Evolutionary conservation across 2,888 invertebrate genomes (phyloP).

Genomic region (Microdon myrmicae): DNA sequence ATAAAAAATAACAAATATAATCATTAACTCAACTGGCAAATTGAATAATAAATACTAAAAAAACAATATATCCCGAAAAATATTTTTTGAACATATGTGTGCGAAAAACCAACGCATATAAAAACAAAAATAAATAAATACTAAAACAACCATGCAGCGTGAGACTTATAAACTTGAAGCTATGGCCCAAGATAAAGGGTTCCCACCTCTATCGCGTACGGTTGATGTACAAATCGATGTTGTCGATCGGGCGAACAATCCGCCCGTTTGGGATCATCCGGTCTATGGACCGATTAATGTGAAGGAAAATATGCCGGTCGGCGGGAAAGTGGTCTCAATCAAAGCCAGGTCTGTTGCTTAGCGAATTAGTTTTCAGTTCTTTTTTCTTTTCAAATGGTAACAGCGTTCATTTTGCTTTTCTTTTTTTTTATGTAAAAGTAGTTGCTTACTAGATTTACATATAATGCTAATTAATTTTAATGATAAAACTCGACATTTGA

Average conservation of each 20-base stretch:
- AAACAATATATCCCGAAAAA: conserved; percentile 11
- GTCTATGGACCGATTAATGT: conserved; percentile 97
- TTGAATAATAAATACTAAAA: no score
- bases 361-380: conserved; percentile 46
- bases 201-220: conserved; percentile 92
- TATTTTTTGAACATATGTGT: conserved; percentile 19
- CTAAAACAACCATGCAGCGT: conserved; percentile 72
- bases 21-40: conserved; percentile 27
- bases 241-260: conserved; percentile 97
- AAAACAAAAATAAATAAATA: conserved; percentile 37
- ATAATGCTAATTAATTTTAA: neutral
- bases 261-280: conserved; percentile 95
- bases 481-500: conserved; percentile 15
- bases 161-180: conserved; percentile 98
- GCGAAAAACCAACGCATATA: conserved; percentile 6
- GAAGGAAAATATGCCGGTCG: conserved; percentile 97
- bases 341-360: conserved; percentile 93
- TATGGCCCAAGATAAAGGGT: conserved; percentile 97
- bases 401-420: conserved; percentile 2
- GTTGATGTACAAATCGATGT: conserved; percentile 99
- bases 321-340: conserved; percentile 96
- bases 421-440: conserved; percentile 11
- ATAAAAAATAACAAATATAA: conserved; percentile 21
- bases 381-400: conserved; percentile 28
- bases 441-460: conserved; percentile 1